phyloP scores from a whole-genome alignment of 2,888 invertebrate genomes.

The Gordius sp. region DNA sequence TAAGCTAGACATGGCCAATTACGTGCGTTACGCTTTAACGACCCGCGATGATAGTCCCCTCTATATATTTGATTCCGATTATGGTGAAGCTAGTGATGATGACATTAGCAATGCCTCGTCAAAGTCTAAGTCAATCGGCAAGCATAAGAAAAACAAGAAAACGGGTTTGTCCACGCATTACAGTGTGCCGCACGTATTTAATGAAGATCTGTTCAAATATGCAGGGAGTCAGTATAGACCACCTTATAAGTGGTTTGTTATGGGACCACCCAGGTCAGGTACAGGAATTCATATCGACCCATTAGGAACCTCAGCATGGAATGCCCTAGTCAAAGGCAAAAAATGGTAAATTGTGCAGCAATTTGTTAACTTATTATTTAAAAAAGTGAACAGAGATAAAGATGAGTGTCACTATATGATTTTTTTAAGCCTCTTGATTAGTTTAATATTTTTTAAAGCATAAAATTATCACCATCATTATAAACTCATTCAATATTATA shows the following conservation, averaged over 20 bases:
- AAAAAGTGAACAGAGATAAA: too few relatives aligned
- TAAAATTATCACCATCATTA: too few relatives aligned
- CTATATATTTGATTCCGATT: constrained; percentile 97
- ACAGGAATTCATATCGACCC: constrained; percentile 98
- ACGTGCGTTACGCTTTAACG: constrained; percentile 23
- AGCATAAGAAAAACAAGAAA: constrained; percentile 50
- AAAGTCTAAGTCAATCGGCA: background rate
- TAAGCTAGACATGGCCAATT: constrained; percentile 70
- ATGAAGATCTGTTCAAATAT: constrained; percentile 82
- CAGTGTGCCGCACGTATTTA: constrained; percentile 62
- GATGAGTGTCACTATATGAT: too few relatives aligned
- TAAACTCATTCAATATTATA: too few relatives aligned
- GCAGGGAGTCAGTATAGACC: constrained; percentile 63
- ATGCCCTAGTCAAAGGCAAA: constrained; percentile 69
- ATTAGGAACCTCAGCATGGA: constrained; percentile 92
- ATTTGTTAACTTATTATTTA: too few relatives aligned
- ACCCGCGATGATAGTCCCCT: constrained; percentile 72
- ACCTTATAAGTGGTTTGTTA: constrained; percentile 96
- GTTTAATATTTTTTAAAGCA: too few relatives aligned
- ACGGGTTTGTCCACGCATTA: constrained; percentile 78
- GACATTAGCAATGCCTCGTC: background rate
- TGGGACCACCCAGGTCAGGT: constrained; percentile 85
- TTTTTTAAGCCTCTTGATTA: too few relatives aligned
- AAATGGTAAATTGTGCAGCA: constrained; percentile 39
- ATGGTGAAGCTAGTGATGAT: constrained; percentile 49